phyloP scores from a whole-genome alignment of 2,888 invertebrate genomes.

The Oscheius sp. region DNA sequence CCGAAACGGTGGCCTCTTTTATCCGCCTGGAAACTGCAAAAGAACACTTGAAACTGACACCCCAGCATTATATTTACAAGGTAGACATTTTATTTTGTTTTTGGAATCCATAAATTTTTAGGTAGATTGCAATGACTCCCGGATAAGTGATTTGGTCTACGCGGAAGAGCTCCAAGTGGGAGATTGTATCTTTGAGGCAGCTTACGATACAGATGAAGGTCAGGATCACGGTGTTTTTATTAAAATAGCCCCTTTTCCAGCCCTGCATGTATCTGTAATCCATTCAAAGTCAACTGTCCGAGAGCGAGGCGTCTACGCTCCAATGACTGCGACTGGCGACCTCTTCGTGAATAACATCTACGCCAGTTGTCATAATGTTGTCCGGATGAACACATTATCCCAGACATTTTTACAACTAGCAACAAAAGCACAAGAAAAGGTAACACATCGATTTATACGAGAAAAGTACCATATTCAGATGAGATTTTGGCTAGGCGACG shows the following conservation, averaged over 20 bases:
- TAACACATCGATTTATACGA: not conserved
- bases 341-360: slow-evolving; percentile 64
- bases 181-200: slow-evolving; percentile 57
- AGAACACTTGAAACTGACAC: slow-evolving; percentile 55
- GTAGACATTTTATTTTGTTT: slow-evolving; percentile 5
- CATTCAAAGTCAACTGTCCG: slow-evolving; percentile 41
- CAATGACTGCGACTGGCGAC: slow-evolving; percentile 65
- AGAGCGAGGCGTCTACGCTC: slow-evolving; percentile 62
- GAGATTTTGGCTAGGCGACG: slow-evolving; percentile 39
- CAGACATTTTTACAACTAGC: slow-evolving; percentile 59
- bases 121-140: slow-evolving; percentile 42
- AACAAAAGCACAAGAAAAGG: slow-evolving; percentile 37
- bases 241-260: slow-evolving; percentile 24
- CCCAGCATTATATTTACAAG: slow-evolving; percentile 67
- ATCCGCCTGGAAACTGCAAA: slow-evolving; percentile 53
- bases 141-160: slow-evolving; percentile 50
- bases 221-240: not conserved
- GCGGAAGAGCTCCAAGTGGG: slow-evolving; percentile 61
- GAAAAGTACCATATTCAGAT: slow-evolving; percentile 11
- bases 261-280: slow-evolving; percentile 43
- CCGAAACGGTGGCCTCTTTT: slow-evolving; percentile 58
- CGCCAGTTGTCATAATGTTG: slow-evolving; percentile 67
- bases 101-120: slow-evolving; percentile 22
- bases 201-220: slow-evolving; percentile 38
- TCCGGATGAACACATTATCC: slow-evolving; percentile 56